Evolutionary conservation across 2,113 vertebrate species (phyloP), one percentile per base, ranked within the genome.

Genomic region (Pardalotus punctatus): DNA sequence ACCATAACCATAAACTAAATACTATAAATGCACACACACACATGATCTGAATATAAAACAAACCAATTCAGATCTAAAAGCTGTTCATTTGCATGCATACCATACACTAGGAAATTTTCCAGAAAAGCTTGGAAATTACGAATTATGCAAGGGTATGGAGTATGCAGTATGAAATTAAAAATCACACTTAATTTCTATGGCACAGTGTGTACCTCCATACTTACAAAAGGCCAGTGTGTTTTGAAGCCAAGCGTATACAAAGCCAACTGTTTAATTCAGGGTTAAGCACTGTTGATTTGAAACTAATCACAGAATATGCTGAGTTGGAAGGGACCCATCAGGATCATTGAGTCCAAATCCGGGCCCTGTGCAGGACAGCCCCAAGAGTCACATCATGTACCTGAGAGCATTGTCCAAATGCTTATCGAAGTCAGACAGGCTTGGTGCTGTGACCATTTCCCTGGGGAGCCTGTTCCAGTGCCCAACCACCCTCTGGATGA

Each of bases 291-390:
- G 19, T 13, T 70, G 57, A 65, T 48, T 94, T 83, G 73, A 54
- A 64, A 40, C 43, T 64, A 42, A 51, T 67, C 36, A 51, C 10
- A 53, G 62, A 60, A 33, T 45, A 51, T 53, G 14, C 22, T 69
- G 33, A 35, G 7, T 51, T 86, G 72, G 83, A 86, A 51, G 8
- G 9, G 6, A 31, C 12, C 18, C 38, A 45, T 51, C 45, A 53
- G 27, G 8, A 38, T 28, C 14, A 43, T 33, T 0, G 0, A 36
- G 72, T 67, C 33, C 8, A 6, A 4, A 27, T 67, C 33, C 22
- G 51, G 53, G 45, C 18, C 27, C 45, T 33, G 24, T 27, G 10
- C 11, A 36, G 33, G 22, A 27, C 36, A 33, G 38, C 17, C 6
- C 45, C 33, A 60, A 51, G 17, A 14, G 45, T 43, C 31, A 36